These are phyloP conservation scores for Antrozous pallidus DNA, from an alignment of 2,797 vertebrate species.

Conservation along the genomic window DNA sequence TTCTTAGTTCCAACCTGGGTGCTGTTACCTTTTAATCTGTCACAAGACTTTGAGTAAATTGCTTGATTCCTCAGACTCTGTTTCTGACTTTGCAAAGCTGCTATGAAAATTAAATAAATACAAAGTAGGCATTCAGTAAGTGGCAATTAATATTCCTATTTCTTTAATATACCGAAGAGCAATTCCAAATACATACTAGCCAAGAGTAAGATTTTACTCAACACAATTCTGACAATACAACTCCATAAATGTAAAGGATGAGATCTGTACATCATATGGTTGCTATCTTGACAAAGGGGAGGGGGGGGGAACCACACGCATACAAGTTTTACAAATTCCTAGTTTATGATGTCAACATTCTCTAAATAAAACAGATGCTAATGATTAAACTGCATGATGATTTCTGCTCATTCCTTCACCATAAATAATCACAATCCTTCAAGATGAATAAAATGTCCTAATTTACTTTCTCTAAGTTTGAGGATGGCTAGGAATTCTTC, in stretches of 20 bases:
- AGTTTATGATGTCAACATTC: constrained; percentile 42
- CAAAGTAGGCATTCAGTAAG: neutral
- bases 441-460: neutral
- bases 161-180: neutral
- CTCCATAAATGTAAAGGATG: neutral
- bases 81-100: neutral
- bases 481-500: neutral
- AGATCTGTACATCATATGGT: neutral
- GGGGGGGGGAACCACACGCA: neutral
- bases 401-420: neutral
- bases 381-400: neutral
- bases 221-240: neutral
- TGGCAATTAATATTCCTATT: neutral
- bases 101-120: neutral
- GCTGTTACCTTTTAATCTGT: neutral
- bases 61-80: neutral
- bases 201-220: neutral
- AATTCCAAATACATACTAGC: neutral
- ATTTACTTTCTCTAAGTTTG: constrained; percentile 15
- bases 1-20: neutral
- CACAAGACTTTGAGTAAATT: neutral
- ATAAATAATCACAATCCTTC: neutral
- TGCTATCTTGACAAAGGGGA: neutral
- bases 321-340: constrained; percentile 23
- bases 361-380: constrained; percentile 41